Evolutionary conservation across 2,113 vertebrate species (phyloP), one percentile per base, ranked within the genome.

Genomic region (Craseonycteris thonglongyai): DNA sequence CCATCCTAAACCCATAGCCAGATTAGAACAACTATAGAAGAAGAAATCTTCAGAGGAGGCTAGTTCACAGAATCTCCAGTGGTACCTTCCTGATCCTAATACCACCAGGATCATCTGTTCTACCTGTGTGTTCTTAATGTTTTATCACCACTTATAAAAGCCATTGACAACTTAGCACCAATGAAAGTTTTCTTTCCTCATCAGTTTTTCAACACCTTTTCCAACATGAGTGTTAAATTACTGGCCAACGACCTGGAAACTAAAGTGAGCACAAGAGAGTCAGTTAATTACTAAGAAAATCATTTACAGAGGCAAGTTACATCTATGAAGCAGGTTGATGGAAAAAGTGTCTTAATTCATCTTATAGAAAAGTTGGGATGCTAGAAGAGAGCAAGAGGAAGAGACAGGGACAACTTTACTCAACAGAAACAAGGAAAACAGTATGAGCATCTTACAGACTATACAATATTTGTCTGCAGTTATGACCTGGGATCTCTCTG

Each of bases 131-230:
- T 92, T 92, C 69, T 71, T 42, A 76, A 63, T 72, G 38, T 65
- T 93, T 95, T 92, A 88, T 80, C 68, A 76, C 28, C 63, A 69
- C 26, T 91, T 95, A 78, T 19, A 81, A 95, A 92, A 90, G 59
- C 51, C 61, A 45, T 47, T 85, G 78, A 92, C 49, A 56, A 38
- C 14, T 81, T 92, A 75, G 72, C 51, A 79, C 54, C 92, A 78
- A 69, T 79, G 38, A 88, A 93, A 88, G 33, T 76, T 90, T 90
- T 87, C 71, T 81, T 79, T 78, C 79, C 45, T n/a, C 66, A 84
- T 54, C 12, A 58, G 68, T 93, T 89, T 91, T 96, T 79, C 42
- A 92, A 54, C 40, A 78, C 68, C 33, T 82, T 95, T 49, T 94
- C 16, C 26, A 88, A 40, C 26, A 69, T 47, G 4, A 51, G 78